phyloP scores from a whole-genome alignment of 2,888 invertebrate species.

The Frankliniella fusca region DNA sequence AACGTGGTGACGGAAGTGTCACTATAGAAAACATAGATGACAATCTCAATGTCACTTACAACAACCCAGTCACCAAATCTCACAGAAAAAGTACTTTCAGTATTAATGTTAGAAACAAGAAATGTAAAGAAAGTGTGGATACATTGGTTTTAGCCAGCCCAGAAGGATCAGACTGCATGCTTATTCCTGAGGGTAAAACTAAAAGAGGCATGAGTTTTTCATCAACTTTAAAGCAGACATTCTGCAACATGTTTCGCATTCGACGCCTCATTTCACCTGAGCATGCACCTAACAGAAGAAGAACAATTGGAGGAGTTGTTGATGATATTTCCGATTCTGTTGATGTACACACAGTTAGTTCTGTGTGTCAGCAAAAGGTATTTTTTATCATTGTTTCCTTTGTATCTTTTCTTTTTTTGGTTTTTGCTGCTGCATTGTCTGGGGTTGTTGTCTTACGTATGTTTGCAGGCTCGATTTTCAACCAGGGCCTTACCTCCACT shows the following conservation, averaged over 20 bases:
- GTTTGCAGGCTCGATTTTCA: constrained; percentile 51
- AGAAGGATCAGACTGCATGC: background rate
- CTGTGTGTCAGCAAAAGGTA: background rate
- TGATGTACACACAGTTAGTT: background rate
- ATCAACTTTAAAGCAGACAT: constrained; percentile 72
- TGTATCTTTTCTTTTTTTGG: background rate
- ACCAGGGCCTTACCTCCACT: constrained; percentile 65
- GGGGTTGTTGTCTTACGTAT: background rate
- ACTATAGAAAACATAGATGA: constrained; percentile 50
- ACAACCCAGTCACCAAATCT: background rate
- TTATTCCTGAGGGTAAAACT: constrained; percentile 31
- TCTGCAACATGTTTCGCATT: constrained; percentile 80
- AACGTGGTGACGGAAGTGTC: constrained; percentile 49
- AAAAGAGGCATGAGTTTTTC: constrained; percentile 65
- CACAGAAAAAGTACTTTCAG: constrained; percentile 54
- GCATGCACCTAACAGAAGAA: constrained; percentile 40
- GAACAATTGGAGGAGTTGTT: constrained; percentile 30
- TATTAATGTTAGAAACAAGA: constrained; percentile 60
- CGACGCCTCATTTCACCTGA: constrained; percentile 55
- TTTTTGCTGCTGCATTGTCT: background rate
- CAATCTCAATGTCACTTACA: constrained; percentile 51
- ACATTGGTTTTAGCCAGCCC: constrained; percentile 29
- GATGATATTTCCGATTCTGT: background rate
- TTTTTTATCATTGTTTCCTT: background rate
- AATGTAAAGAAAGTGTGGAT: constrained; percentile 46